Evolutionary conservation across 1,140 invertebrate genomes (phyloP).

Genomic region (Zelostemma sp.): DNA sequence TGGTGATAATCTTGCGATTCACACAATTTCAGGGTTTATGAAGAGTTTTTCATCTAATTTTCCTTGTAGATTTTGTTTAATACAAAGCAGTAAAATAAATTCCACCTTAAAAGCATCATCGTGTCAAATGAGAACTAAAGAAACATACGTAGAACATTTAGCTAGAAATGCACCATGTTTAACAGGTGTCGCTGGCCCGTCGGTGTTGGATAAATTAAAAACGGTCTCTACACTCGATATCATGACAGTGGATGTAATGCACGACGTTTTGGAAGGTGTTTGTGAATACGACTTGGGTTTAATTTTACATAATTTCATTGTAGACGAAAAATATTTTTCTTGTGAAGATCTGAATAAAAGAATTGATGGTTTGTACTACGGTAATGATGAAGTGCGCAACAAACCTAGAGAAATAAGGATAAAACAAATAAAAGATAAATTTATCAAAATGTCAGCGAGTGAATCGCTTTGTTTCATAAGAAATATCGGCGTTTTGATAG

Average conservation of each 20-base stretch:
- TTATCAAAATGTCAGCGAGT: constrained; percentile 29
- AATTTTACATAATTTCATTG: constrained; percentile 23
- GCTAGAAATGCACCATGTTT: background rate
- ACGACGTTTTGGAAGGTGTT: constrained; percentile 4
- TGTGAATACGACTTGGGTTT: constrained; percentile 21
- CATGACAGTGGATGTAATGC: constrained; percentile 13
- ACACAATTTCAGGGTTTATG: constrained; percentile 31
- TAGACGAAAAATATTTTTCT: constrained; percentile 12
- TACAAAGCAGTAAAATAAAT: constrained; percentile 18
- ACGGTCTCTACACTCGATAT: background rate
- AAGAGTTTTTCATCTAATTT: constrained; percentile 24
- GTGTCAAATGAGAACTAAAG: constrained; percentile 10
- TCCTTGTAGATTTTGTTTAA: constrained; percentile 31
- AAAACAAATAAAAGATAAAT: constrained; percentile 10
- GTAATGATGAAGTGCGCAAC: constrained; percentile 13
- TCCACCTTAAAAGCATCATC: background rate
- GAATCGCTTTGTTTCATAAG: constrained; percentile 18
- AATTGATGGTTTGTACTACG: constrained; percentile 9
- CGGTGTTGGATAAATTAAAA: background rate
- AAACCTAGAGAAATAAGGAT: constrained; percentile 6
- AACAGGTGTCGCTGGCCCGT: background rate
- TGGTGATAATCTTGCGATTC: constrained; percentile 26
- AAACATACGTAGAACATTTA: constrained; percentile 9
- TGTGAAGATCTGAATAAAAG: constrained; percentile 13
- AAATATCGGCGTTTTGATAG: constrained; percentile 17